phyloP scores from a whole-genome alignment of 2,113 vertebrate species.

The Lophius piscatorius region DNA sequence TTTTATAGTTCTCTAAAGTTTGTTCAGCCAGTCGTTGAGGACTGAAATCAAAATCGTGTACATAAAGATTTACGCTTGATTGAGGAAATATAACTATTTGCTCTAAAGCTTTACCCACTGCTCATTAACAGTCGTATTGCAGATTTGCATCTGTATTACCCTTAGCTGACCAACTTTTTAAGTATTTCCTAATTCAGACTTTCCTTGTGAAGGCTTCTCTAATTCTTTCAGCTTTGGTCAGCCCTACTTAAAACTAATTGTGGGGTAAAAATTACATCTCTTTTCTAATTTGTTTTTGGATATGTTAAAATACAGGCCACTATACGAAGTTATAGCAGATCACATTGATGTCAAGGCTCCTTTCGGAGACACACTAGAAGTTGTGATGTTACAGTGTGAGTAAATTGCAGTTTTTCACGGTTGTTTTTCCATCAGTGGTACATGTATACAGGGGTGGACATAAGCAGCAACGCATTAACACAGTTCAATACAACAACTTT shows the following conservation, averaged over 20 bases:
- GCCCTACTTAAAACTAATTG: slow-evolving; percentile 8
- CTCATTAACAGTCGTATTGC: slow-evolving; percentile 7
- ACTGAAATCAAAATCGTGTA: slow-evolving; percentile 10
- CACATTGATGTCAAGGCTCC: neutral
- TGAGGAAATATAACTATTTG: slow-evolving; percentile 12
- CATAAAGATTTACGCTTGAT: slow-evolving; percentile 8
- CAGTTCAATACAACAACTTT: neutral
- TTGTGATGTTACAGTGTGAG: neutral
- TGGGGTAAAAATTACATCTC: neutral
- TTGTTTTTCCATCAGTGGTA: slow-evolving; percentile 2
- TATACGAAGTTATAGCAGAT: neutral
- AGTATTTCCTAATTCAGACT: slow-evolving; percentile 7
- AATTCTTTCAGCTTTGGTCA: neutral
- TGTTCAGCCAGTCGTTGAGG: neutral
- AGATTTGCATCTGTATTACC: slow-evolving; percentile 18
- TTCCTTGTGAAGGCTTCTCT: slow-evolving; percentile 8
- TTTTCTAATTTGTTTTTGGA: neutral
- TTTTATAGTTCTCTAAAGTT: slow-evolving; percentile 6
- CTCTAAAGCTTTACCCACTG: slow-evolving; percentile 18
- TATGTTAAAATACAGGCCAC: slow-evolving; percentile 6
- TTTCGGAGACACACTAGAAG: slow-evolving; percentile 11
- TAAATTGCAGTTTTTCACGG: neutral
- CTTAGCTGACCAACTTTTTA: slow-evolving; percentile 16
- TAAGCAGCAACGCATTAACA: slow-evolving; percentile 6
- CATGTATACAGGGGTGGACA: slow-evolving; percentile 6